Conservation (phyloP, 2,113 vertebrate species). For the Podilymbus podiceps region DNA sequence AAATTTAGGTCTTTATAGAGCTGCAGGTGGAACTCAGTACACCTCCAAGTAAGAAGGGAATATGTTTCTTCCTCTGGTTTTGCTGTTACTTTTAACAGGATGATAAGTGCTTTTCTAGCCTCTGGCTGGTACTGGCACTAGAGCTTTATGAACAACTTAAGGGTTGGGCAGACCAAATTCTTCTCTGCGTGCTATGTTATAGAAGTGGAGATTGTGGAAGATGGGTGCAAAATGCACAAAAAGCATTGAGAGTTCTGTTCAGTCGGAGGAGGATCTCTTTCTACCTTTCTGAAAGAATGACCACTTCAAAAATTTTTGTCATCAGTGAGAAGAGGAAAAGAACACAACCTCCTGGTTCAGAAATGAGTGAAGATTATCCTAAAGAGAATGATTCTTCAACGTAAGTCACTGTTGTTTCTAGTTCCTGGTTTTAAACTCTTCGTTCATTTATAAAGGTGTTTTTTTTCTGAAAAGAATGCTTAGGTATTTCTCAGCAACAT, state of each 20-base stretch:
- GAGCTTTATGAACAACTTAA: neutral
- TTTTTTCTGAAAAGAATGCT: neutral
- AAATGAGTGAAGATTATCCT: conserved; percentile 93
- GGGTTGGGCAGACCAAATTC: neutral
- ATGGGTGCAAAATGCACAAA: neutral
- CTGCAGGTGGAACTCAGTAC: neutral
- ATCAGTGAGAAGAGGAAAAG: conserved; percentile 93
- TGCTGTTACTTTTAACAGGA: neutral
- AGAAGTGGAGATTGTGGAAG: neutral
- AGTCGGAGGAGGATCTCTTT: neutral
- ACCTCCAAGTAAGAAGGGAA: neutral
- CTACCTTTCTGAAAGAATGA: neutral
- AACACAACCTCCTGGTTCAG: conserved; percentile 80
- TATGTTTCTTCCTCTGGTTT: neutral
- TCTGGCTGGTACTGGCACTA: neutral
- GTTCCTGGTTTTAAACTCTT: neutral
- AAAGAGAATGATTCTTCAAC: conserved; percentile 98
- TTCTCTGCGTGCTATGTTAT: neutral
- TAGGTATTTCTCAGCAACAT: neutral
- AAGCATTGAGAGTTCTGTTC: neutral
- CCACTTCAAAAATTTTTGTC: conserved; percentile 3
- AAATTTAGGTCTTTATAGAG: neutral
- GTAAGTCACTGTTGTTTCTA: conserved; percentile 71
- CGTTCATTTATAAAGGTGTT: neutral
- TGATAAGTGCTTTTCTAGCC: neutral